Conservation (phyloP, 2,888 invertebrate species). For the Drosophila robusta region DNA sequence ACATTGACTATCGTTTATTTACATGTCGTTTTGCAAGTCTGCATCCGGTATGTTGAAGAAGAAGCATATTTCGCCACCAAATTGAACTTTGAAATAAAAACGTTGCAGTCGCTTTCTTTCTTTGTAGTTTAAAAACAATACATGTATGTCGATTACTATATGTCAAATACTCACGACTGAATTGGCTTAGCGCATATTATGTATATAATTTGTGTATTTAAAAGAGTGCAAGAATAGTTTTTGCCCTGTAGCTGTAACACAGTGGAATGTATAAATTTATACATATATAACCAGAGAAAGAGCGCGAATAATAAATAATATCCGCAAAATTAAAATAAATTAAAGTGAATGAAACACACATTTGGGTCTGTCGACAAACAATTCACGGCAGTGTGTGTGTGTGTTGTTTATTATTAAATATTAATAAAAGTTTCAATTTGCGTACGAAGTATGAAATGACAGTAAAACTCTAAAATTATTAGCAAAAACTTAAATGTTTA, state of each 20-base stretch:
- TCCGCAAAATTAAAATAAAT: background rate
- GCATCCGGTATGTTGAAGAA: background rate
- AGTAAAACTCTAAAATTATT: conserved; percentile 55
- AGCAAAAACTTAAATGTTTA: conserved; percentile 56
- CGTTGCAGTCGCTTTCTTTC: background rate
- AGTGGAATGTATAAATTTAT: no score
- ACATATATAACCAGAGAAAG: no score
- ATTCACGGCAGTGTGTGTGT: conserved; percentile 31
- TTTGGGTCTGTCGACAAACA: conserved; percentile 23
- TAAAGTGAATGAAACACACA: background rate
- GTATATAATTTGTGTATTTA: no score
- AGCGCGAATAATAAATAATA: no score
- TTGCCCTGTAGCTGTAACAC: no score
- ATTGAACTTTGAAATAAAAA: background rate
- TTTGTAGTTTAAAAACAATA: no score
- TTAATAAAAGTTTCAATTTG: conserved; percentile 66
- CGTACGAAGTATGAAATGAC: conserved; percentile 55
- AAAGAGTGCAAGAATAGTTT: no score
- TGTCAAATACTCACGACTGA: no score
- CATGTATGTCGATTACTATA: no score
- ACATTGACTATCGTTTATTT: no score
- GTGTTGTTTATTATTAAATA: conserved; percentile 66
- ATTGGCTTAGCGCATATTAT: no score
- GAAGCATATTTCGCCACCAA: background rate
- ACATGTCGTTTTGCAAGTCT: background rate